Evolutionary conservation across 30 jellyfish, hydroid and myxozoan species (phyloP), one percentile per base, ranked within the genome.

Genomic region (Turritopsis dohrnii): DNA sequence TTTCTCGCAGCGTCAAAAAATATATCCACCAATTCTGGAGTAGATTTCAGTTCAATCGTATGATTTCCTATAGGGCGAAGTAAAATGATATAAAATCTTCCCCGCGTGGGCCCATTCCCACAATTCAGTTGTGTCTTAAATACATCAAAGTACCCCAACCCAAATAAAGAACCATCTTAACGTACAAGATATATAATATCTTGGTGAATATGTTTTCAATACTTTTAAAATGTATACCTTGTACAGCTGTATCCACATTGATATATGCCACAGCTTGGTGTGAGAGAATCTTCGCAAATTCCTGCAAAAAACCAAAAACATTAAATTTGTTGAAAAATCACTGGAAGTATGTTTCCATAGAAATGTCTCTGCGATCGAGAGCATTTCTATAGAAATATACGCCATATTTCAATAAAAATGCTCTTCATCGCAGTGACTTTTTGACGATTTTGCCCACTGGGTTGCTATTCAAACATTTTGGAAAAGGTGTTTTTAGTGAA

Each of bases 211-310:
- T n/a, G n/a, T n/a, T n/a, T n/a, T n/a, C n/a, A n/a, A n/a, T n/a
- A n/a, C n/a, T n/a, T n/a, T n/a, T n/a, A n/a, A n/a, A n/a, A 28
- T 27, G 8, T 27, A 4, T 82, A 94, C 99, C 99, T 89, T 94
- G 96, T 9, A 94, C 99, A 18, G 99, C 99, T 22, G 96, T 86
- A 74, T 94, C 99, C 52, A 94, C 84, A 65, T 94, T 94, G 23
- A 94, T 52, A 75, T 94, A 94, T 65, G 96, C 99, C 26, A 94
- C 99, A 25, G 96, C 99, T 89, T 94, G 95, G 41, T 94, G 99
- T 7, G 94, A 52, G 19, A 94, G 96, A 30, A 94, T 81, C 74
- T 94, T 94, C 28, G 99, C 96, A 66, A 88, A 84, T 71, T 94
- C 96, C 96, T 93, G 87, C 0, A 83, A 84, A 18, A 0, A 1